Base-by-base conservation (phyloP, 1,140 invertebrate species). In the Drosophila gunungcola region DNA sequence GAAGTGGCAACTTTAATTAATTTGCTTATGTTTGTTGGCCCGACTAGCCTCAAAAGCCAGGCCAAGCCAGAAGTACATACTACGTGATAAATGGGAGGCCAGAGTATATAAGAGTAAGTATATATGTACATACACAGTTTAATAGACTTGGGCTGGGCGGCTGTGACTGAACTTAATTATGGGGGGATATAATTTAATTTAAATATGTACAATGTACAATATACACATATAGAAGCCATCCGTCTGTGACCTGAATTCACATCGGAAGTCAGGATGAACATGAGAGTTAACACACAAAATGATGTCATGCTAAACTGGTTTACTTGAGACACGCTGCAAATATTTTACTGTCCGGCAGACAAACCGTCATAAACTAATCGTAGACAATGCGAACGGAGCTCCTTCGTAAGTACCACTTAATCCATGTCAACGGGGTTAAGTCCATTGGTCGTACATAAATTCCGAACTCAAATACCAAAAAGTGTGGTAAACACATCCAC, bases 1-100 rank as follows among this genome's bases (percentile, higher is more conserved):
- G 86, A 90, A 90, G 86, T 90, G 88, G 86, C 89, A 91, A 91
- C 89, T 91, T 91, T 91, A 91, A 91, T 91, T 91, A 91, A 91
- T 91, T 91, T 91, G 89, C 90, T 84, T 90, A 90, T 73, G 67
- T 73, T 57, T 67, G 74, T 70, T 54, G 63, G 53, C 58, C 57
- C 76, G 64, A 62, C 46, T 36, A 61, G 16, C 43, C 54, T 58
- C 51, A 54, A 60, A 69, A 60, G 75, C 69, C 67, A 52, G 56
- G 45, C 53, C 61, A 32, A 36, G 72, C 27, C 48, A 61, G 4
- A 4, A 25, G 38, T 25, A 52, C 9, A 41, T 21, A 25, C 4
- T 21, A 29, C 1, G 7, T 4, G 21, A 4, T 46, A 48, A 4
- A 78, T 39, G 45, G 3, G n/a, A 9, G 53, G 11, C 10, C 3